Evolutionary conservation across 2,797 vertebrate species (phyloP).

Genomic region (Cetoscarus ocellatus): DNA sequence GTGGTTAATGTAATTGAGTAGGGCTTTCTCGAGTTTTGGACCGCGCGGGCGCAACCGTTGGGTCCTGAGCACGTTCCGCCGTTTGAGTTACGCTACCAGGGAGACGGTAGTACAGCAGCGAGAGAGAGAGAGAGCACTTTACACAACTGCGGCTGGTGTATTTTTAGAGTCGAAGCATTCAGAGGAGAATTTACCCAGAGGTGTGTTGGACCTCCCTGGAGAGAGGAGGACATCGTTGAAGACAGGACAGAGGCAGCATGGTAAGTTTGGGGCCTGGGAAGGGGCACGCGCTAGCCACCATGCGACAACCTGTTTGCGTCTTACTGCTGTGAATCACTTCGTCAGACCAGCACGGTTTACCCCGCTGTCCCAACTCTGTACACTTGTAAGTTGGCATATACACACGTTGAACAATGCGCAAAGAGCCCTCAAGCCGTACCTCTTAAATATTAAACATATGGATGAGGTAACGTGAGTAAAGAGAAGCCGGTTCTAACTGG

Average conservation of each 20-base stretch:
- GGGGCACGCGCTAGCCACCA: conserved; percentile 50
- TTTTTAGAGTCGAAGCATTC: conserved; percentile 1
- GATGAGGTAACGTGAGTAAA: conserved; percentile 17
- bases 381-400: background rate
- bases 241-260: conserved; percentile 73
- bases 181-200: conserved; percentile 14
- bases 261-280: conserved; percentile 78
- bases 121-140: conserved; percentile 4
- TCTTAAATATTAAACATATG: conserved; percentile 1
- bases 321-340: conserved; percentile 15
- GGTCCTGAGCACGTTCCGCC: conserved; percentile 22
- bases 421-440: background rate
- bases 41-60: conserved; percentile 6
- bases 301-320: conserved; percentile 74
- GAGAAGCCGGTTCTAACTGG: conserved; percentile 45
- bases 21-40: conserved; percentile 24
- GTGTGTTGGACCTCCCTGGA: background rate
- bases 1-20: background rate
- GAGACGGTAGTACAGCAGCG: conserved; percentile 40
- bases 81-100: conserved; percentile 31
- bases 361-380: background rate
- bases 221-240: conserved; percentile 16
- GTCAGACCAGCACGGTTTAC: background rate
- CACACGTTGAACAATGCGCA: accelerated
- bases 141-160: conserved; percentile 27